Conservation (phyloP, 92 coral and sea anemone species). For the Epizoanthus illoricatus region DNA sequence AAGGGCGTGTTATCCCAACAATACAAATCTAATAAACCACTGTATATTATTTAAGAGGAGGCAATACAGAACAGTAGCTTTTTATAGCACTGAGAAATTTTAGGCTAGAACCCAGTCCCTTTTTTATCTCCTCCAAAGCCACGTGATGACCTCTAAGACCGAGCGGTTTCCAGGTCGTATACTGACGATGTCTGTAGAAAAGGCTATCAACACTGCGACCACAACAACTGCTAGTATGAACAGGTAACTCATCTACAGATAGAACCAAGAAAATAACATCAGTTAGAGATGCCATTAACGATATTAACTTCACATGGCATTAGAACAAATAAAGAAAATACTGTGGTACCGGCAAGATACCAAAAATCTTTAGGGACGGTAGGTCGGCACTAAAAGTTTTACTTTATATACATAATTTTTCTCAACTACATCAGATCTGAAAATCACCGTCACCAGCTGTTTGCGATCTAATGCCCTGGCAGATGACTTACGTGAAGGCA, state of each 20-base stretch:
- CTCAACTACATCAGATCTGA: too few relatives aligned
- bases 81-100: neutral
- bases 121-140: conserved; percentile 38
- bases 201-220: conserved; percentile 82
- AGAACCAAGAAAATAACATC: neutral
- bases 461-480: too few relatives aligned
- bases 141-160: conserved; percentile 36
- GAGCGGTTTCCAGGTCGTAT: conserved; percentile 65
- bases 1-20: neutral
- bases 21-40: neutral
- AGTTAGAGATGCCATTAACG: neutral
- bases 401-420: too few relatives aligned
- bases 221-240: conserved; percentile 60
- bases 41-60: neutral
- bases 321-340: too few relatives aligned
- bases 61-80: neutral
- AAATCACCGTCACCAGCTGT: too few relatives aligned
- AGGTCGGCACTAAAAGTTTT: too few relatives aligned
- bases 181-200: conserved; percentile 69
- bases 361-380: too few relatives aligned
- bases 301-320: neutral
- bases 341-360: too few relatives aligned
- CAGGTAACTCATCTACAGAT: conserved; percentile 77
- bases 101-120: neutral
- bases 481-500: too few relatives aligned